These are phyloP conservation scores for Rutpela maculata DNA, from an alignment of 2,888 invertebrate genomes.

Conservation along the genomic window DNA sequence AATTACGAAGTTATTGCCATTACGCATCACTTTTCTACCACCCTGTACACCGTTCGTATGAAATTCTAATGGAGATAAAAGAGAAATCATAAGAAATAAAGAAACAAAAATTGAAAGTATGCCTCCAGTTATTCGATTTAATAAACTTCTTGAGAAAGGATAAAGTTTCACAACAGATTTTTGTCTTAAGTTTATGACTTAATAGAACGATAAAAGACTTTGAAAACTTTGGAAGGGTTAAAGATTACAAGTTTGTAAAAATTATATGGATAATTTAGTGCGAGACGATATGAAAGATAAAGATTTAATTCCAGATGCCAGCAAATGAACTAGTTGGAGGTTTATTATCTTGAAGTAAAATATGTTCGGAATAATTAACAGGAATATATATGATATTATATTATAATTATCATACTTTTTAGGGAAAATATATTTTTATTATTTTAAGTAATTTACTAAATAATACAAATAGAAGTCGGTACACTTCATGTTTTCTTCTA, in stretches of 20 bases:
- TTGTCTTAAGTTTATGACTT: conserved; percentile 4
- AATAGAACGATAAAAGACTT: conserved; percentile 11
- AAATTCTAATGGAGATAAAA: not conserved
- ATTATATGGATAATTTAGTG: not conserved
- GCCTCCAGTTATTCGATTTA: not conserved
- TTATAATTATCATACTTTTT: no score
- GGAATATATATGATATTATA: no score
- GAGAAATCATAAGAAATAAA: not conserved
- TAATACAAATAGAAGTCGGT: no score
- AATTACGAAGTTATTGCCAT: no score
- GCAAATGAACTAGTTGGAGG: not conserved
- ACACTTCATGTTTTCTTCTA: no score
- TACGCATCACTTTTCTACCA: no score
- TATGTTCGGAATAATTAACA: no score
- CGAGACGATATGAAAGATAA: not conserved
- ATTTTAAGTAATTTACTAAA: no score
- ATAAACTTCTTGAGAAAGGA: conserved; percentile 7
- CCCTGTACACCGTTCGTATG: no score
- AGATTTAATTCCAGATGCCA: not conserved
- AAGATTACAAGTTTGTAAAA: conserved; percentile 11
- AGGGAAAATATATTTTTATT: no score
- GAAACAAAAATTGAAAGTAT: not conserved
- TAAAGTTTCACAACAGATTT: conserved; percentile 10
- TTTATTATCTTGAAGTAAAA: no score
- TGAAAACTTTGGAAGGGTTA: not conserved